phyloP scores from a whole-genome alignment of 2,797 vertebrate genomes.

The Pangasius djambal region DNA sequence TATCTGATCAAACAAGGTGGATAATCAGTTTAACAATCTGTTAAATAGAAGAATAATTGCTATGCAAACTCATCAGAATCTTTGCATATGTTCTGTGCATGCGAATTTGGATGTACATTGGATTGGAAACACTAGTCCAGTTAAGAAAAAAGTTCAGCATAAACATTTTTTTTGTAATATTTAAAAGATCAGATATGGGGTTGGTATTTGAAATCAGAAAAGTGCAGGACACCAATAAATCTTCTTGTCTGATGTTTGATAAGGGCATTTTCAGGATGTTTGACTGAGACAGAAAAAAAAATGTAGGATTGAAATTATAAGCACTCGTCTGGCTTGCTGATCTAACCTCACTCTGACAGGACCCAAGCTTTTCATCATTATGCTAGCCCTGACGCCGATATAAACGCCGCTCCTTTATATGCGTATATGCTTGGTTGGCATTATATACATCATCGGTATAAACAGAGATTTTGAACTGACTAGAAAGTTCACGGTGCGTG shows the following conservation, averaged over 20 bases:
- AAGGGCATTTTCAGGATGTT: neutral
- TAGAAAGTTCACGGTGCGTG: neutral
- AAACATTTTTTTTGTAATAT: neutral
- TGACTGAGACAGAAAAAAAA: neutral
- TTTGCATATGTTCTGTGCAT: neutral
- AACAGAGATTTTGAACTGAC: neutral
- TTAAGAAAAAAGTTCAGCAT: neutral
- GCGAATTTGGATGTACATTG: neutral
- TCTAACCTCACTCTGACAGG: neutral
- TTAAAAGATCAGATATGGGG: neutral
- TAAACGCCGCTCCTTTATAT: neutral
- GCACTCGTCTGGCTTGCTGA: neutral
- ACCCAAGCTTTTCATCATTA: too few relatives aligned
- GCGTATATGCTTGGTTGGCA: neutral
- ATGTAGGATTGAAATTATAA: too few relatives aligned
- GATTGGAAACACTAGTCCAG: neutral
- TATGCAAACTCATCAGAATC: slow-evolving; percentile 16
- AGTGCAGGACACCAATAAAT: neutral
- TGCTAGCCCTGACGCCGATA: neutral
- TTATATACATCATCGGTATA: neutral
- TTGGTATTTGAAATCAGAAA: neutral
- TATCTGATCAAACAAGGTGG: slow-evolving; percentile 20
- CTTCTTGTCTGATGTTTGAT: neutral
- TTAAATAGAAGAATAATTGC: slow-evolving; percentile 24
- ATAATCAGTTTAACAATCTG: slow-evolving; percentile 20